phyloP scores from a whole-genome alignment of 1,140 invertebrate genomes.

The Drosophila malerkotliana region DNA sequence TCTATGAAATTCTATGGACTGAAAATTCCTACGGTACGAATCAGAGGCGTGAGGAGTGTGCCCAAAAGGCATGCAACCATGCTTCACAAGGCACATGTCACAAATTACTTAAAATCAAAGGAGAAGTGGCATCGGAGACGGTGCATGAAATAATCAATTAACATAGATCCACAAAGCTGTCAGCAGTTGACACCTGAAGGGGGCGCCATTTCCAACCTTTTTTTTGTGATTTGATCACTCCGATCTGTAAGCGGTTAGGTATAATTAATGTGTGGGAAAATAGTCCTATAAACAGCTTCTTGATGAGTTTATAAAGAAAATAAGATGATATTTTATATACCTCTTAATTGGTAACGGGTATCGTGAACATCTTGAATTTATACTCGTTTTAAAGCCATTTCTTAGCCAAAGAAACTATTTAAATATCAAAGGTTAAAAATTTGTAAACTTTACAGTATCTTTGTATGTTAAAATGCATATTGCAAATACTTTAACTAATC shows the following conservation, averaged over 20 bases:
- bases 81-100: conserved; percentile 24
- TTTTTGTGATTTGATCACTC: conserved; percentile 13
- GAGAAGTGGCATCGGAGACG: conserved; percentile 25
- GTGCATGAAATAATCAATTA: conserved; percentile 51
- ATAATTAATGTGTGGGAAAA: conserved; percentile 27
- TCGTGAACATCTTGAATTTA: too few species aligned
- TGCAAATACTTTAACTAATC: too few species aligned
- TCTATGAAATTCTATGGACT: too few species aligned
- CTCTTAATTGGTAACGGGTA: not conserved
- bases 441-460: too few species aligned
- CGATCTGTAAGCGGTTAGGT: conserved; percentile 6
- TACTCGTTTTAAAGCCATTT: too few species aligned
- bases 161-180: conserved; percentile 39
- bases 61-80: conserved; percentile 11
- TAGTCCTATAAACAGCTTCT: not conserved
- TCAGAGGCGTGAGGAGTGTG: conserved; percentile 1
- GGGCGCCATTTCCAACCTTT: conserved; percentile 1
- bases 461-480: too few species aligned
- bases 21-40: not conserved
- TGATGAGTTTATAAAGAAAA: not conserved
- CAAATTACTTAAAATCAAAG: conserved; percentile 16
- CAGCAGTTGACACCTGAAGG: conserved; percentile 48
- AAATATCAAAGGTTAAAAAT: too few species aligned
- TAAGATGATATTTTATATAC: not conserved
- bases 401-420: too few species aligned